phyloP scores from a whole-genome alignment of 2,888 invertebrate genomes.

The Notodonta dromedarius region DNA sequence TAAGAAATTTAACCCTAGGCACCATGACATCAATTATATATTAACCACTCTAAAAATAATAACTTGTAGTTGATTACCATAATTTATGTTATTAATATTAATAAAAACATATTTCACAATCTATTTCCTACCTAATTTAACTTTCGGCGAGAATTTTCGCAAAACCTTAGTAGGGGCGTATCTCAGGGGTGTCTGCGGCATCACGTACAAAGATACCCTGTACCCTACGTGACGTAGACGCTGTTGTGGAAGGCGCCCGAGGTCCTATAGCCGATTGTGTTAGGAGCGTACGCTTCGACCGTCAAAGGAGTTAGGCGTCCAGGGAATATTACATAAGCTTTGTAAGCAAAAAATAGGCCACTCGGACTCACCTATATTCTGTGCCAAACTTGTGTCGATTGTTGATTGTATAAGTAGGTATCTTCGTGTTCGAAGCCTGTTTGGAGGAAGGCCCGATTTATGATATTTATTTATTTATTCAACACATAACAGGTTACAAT shows the following conservation, averaged over 20 bases:
- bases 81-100: no score
- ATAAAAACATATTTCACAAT: no score
- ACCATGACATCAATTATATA: no score
- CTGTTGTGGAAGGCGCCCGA: constrained; percentile 11
- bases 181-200: background rate
- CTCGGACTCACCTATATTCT: background rate
- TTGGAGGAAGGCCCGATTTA: no score
- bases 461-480: no score
- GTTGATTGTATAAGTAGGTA: background rate
- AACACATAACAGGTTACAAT: no score
- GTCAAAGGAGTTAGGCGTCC: constrained; percentile 9
- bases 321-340: constrained; percentile 6
- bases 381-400: background rate
- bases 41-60: no score
- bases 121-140: background rate
- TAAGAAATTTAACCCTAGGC: no score
- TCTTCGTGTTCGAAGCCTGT: background rate
- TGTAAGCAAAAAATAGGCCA: constrained; percentile 6
- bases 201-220: constrained; percentile 29
- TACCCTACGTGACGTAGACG: constrained; percentile 26
- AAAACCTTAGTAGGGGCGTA: background rate
- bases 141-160: background rate
- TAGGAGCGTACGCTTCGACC: constrained; percentile 8
- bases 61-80: no score
- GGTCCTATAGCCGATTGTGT: constrained; percentile 12